Percentiles rank a stretch among this genome's conserved stretches.
These are phyloP conservation scores for Reinhardtius hippoglossoides DNA, from an alignment of 2,113 vertebrate genomes.

Conservation along the genomic window DNA sequence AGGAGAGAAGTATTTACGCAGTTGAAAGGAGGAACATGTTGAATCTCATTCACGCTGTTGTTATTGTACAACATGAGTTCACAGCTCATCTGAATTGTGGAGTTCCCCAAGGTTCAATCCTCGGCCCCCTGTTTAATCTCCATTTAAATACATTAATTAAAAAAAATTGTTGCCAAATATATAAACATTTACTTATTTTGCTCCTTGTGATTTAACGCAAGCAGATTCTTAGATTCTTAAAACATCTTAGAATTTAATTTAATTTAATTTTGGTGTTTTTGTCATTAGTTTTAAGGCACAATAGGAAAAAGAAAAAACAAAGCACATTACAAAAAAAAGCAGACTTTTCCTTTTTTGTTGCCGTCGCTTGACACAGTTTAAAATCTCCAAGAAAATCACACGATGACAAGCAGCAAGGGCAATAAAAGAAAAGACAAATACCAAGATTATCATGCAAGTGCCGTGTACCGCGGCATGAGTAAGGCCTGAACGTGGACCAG, in stretches of 20 bases:
- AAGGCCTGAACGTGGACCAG: too few relatives aligned
- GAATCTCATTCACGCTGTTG: too few relatives aligned
- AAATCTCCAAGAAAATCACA: constrained; percentile 20
- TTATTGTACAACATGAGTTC: too few relatives aligned
- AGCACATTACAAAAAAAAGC: constrained; percentile 5
- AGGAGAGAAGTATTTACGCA: too few relatives aligned
- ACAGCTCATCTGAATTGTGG: background rate
- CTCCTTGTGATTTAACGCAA: too few relatives aligned
- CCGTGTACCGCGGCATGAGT: constrained; percentile 17
- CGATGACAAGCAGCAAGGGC: background rate
- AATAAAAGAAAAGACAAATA: constrained; percentile 24
- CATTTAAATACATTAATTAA: background rate
- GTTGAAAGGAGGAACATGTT: too few relatives aligned
- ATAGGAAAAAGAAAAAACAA: constrained; percentile 25
- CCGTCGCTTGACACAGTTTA: background rate
- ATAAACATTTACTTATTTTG: too few relatives aligned
- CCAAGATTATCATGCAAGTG: constrained; percentile 42
- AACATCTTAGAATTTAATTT: too few relatives aligned
- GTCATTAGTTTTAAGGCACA: background rate
- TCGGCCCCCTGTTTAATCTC: background rate
- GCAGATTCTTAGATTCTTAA: too few relatives aligned
- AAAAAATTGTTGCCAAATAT: background rate
- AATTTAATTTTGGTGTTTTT: too few relatives aligned
- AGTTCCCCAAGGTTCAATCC: background rate
- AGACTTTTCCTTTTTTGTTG: background rate